Evolutionary conservation across 2,888 invertebrate genomes (phyloP), one percentile per base, ranked within the genome.

Genomic region (Plebejus anna): DNA sequence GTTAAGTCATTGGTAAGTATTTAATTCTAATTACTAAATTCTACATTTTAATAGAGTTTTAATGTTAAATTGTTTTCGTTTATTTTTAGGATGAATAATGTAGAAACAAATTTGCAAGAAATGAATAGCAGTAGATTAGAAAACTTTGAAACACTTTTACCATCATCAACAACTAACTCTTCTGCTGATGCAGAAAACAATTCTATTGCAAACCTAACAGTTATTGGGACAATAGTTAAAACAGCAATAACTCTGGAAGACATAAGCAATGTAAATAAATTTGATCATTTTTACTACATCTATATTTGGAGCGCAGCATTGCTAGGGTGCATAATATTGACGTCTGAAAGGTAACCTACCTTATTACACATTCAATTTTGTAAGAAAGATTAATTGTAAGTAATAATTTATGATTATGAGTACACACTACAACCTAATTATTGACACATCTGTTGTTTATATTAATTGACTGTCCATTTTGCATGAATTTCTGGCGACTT

Each of bases 1-100:
- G 96, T 94, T 97, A 0, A 96, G 96, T 4, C 89, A 95, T 82
- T 97, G 97, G 97, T 97, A 87, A 89, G 76, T 75, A 59, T 16
- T 59, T 13, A 3, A 36, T 9, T 55, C 9, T 55, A 32, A 32
- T 28, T 22, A 9, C 5, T 2, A 5, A 22, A 38, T 61, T 6
- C 28, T 28, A 47, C 9, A 47, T 11, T 47, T 47, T 47, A 47
- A 55, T 16, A 59, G n/a, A 59, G 22, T 22, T 59, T 6, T 59
- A 7, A 59, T 16, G 55, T 55, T 1, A 4, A 16, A 16, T 55
- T 55, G 55, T 55, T 55, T 59, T 59, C 22, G 22, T 1, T 13
- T 59, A 59, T 22, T 28, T 66, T 66, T 36, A 66, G 66, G 66
- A 66, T 66, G 66, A 66, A 73, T 6, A 51, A 51, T 73, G 55